Evolutionary conservation across 2,113 vertebrate genomes (phyloP).

Genomic region (Nannobrachium achirus): DNA sequence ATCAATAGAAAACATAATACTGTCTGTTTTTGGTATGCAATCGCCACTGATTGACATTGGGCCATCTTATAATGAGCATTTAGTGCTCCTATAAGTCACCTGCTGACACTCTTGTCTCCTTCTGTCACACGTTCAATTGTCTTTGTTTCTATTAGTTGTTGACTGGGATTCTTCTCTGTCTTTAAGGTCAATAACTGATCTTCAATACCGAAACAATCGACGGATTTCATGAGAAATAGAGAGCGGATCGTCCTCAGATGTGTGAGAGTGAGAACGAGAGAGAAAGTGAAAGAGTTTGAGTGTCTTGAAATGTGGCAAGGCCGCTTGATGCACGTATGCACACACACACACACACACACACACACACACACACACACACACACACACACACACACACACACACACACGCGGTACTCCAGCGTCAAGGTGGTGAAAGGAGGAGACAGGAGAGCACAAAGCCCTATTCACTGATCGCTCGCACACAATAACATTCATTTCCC

Average conservation of each 20-base stretch:
- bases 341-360: neutral
- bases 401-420: slow-evolving; percentile 16
- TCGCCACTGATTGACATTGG: too few relatives aligned
- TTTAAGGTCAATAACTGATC: neutral
- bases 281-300: slow-evolving; percentile 39
- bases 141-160: slow-evolving; percentile 2
- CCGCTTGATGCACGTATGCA: slow-evolving; percentile 3
- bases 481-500: slow-evolving; percentile 60
- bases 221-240: slow-evolving; percentile 18
- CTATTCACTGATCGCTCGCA: slow-evolving; percentile 52
- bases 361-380: neutral
- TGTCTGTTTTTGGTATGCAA: too few relatives aligned
- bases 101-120: neutral
- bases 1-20: too few relatives aligned
- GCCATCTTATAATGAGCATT: too few relatives aligned
- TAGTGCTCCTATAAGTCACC: too few relatives aligned
- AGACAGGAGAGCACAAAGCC: slow-evolving; percentile 44
- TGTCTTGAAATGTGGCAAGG: neutral
- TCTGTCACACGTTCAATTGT: neutral
- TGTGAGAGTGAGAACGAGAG: slow-evolving; percentile 8
- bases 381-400: slow-evolving; percentile 17
- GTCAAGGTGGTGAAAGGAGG: slow-evolving; percentile 31
- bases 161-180: neutral
- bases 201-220: neutral
- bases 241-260: neutral